Conservation (phyloP, 2,888 invertebrate species). For the Acanthoscelides obtectus region DNA sequence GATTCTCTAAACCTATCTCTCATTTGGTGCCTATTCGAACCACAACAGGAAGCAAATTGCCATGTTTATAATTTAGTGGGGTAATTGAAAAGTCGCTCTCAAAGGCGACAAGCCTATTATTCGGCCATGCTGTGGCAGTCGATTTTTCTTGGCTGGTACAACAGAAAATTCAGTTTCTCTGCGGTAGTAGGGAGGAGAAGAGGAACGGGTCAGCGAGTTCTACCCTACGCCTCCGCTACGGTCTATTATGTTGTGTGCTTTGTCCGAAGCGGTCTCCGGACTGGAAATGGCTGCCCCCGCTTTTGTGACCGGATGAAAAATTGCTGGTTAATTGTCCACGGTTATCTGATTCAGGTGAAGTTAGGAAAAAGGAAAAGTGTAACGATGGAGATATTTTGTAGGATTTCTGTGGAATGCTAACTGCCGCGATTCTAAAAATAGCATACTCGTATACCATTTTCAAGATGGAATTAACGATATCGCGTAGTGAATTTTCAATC, state of each 20-base stretch:
- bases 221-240: background rate
- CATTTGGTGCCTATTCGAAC: background rate
- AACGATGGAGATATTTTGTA: no score
- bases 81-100: background rate
- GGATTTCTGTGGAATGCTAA: no score
- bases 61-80: background rate
- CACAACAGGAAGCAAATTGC: background rate
- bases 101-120: background rate
- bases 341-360: background rate
- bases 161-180: background rate
- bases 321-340: background rate
- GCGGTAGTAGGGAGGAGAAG: background rate
- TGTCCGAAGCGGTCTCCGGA: background rate
- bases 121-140: background rate
- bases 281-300: background rate
- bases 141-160: background rate
- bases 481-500: no score
- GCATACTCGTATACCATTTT: no score
- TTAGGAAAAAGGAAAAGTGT: background rate
- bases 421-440: no score
- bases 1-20: background rate
- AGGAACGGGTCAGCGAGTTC: background rate
- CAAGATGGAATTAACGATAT: no score
- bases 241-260: background rate
- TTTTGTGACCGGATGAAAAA: background rate